phyloP scores from a whole-genome alignment of 2,888 invertebrate genomes.

The Rhodophaea formosa region DNA sequence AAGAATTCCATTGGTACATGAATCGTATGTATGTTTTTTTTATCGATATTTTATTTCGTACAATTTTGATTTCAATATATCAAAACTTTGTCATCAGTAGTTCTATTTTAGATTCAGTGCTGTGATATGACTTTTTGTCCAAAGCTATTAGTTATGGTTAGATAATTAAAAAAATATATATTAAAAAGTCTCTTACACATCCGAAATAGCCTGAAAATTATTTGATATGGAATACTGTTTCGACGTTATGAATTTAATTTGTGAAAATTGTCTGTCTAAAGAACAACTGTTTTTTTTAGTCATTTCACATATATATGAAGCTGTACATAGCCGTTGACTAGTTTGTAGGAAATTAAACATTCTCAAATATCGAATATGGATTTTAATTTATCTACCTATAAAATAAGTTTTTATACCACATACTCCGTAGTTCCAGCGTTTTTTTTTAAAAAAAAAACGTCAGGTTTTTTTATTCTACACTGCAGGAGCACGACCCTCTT shows the following conservation, averaged over 20 bases:
- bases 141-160: constrained; percentile 9
- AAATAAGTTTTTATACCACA: too few relatives aligned
- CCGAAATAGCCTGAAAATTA: background rate
- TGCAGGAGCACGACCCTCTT: too few relatives aligned
- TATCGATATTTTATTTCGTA: background rate
- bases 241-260: background rate
- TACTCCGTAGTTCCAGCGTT: too few relatives aligned
- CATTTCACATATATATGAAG: constrained; percentile 33
- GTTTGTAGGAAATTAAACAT: constrained; percentile 64
- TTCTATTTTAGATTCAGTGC: constrained; percentile 9
- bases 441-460: too few relatives aligned
- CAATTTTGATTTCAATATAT: constrained; percentile 8
- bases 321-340: constrained; percentile 78
- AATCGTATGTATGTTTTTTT: background rate
- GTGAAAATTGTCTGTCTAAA: background rate
- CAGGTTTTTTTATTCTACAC: too few relatives aligned
- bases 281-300: background rate
- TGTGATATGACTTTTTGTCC: constrained; percentile 18
- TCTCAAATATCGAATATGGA: constrained; percentile 24
- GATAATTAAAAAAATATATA: background rate
- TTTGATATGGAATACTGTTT: background rate
- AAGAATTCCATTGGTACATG: background rate
- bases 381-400: constrained; percentile 33
- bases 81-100: background rate
- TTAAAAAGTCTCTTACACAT: background rate